These are phyloP conservation scores for Sanderia malayensis DNA, from an alignment of 30 jellyfish, hydroid and myxozoan genomes.

Conservation along the genomic window DNA sequence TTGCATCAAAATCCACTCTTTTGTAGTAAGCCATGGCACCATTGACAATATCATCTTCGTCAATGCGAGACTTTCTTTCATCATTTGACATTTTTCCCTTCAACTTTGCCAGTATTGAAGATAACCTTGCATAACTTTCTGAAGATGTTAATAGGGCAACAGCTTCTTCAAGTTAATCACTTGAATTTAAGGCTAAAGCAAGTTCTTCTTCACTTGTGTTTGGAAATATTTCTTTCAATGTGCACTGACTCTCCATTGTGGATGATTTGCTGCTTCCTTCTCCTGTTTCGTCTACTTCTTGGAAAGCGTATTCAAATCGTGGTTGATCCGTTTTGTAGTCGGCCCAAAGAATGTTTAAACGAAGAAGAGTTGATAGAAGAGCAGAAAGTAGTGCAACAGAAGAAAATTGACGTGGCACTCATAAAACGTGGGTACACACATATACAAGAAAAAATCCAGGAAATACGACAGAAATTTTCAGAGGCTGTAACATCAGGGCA, in stretches of 20 bases:
- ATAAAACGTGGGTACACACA: slow-evolving; percentile 28
- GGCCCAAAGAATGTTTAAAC: slow-evolving; percentile 12
- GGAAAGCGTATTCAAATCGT: slow-evolving; percentile 28
- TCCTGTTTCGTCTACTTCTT: too few relatives aligned
- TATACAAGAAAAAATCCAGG: slow-evolving; percentile 48
- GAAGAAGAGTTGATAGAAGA: not conserved
- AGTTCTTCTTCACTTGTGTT: not conserved
- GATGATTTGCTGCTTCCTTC: too few relatives aligned
- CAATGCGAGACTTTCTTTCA: too few relatives aligned
- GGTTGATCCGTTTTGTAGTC: slow-evolving; percentile 19
- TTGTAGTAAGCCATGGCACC: too few relatives aligned
- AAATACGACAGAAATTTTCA: slow-evolving; percentile 46
- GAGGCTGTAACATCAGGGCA: slow-evolving; percentile 44
- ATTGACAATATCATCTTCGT: too few relatives aligned
- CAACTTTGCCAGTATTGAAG: too few relatives aligned
- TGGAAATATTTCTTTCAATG: slow-evolving; percentile 26
- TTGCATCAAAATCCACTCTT: too few relatives aligned
- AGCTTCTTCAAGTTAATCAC: slow-evolving; percentile 18
- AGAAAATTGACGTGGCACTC: slow-evolving; percentile 31
- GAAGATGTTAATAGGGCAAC: slow-evolving; percentile 32
- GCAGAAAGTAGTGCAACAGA: slow-evolving; percentile 7
- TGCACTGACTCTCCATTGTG: slow-evolving; percentile 11
- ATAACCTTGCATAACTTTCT: too few relatives aligned
- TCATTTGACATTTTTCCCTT: too few relatives aligned
- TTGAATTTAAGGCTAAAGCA: slow-evolving; percentile 12